Evolutionary conservation across 2,797 vertebrate species (phyloP).

Genomic region (Artibeus lituratus): DNA sequence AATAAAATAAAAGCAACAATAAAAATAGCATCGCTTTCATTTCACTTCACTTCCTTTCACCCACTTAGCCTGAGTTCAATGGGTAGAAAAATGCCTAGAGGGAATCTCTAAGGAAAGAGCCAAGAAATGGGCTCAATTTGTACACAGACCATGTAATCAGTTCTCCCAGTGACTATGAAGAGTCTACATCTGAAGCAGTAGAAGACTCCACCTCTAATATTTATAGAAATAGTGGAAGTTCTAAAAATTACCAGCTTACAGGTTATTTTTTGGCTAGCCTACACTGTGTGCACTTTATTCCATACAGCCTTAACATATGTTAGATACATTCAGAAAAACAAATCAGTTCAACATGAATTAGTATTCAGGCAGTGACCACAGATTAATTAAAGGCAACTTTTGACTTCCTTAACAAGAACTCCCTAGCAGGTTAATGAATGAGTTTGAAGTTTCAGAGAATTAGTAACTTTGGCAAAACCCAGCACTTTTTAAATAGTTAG

Average conservation of each 20-base stretch:
- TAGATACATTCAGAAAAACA: constrained; percentile 40
- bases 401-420: constrained; percentile 20
- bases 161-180: not conserved
- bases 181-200: not conserved
- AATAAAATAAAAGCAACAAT: constrained; percentile 14
- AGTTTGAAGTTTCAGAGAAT: not conserved
- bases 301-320: not conserved
- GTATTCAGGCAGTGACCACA: not conserved
- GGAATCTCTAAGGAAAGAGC: not conserved
- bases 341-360: constrained; percentile 38
- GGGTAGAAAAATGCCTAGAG: not conserved
- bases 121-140: not conserved
- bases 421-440: not conserved
- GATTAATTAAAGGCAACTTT: constrained; percentile 45
- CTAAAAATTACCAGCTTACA: not conserved
- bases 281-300: constrained; percentile 34
- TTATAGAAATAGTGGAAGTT: constrained; percentile 37
- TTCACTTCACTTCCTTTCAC: constrained; percentile 18
- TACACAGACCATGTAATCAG: constrained; percentile 1
- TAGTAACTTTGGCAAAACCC: not conserved
- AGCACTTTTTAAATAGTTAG: constrained; percentile 36
- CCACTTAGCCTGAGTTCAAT: not conserved
- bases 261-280: constrained; percentile 43
- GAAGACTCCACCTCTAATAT: not conserved
- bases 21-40: constrained; percentile 12